A percentile compares a stretch with the other conserved stretches of the same genome.
These are phyloP conservation scores for Dilophus febrilis DNA, from an alignment of 2,888 invertebrate genomes.

Conservation along the genomic window DNA sequence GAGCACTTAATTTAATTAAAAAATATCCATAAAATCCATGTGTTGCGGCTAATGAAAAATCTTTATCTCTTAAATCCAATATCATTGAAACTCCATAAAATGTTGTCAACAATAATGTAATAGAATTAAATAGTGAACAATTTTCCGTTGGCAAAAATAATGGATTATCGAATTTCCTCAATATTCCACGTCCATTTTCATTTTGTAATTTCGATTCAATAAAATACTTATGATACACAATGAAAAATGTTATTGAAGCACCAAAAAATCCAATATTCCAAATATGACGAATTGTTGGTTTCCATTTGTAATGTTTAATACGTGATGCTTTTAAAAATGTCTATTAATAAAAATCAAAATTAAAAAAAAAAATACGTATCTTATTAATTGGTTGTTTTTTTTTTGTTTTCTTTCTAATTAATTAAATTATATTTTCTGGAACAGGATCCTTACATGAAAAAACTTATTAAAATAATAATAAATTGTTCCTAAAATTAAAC, in stretches of 20 bases:
- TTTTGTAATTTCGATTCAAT: slow-evolving; percentile 25
- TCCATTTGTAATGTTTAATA: slow-evolving; percentile 25
- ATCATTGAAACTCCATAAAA: slow-evolving; percentile 26
- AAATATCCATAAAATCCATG: slow-evolving; percentile 1
- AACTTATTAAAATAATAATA: slow-evolving; percentile 24
- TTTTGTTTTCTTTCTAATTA: too few relatives aligned
- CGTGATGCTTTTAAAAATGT: slow-evolving; percentile 25
- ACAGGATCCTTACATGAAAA: slow-evolving; percentile 19
- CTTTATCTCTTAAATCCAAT: slow-evolving; percentile 24
- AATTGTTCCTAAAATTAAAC: slow-evolving; percentile 20
- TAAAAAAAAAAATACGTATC: slow-evolving; percentile 9
- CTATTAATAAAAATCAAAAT: too few relatives aligned
- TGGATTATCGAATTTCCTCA: slow-evolving; percentile 27
- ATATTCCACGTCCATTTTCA: slow-evolving; percentile 24
- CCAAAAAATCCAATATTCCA: slow-evolving; percentile 29
- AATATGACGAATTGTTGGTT: slow-evolving; percentile 24
- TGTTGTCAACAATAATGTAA: slow-evolving; percentile 25
- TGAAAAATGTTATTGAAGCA: slow-evolving; percentile 24
- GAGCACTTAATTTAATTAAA: slow-evolving; percentile 5
- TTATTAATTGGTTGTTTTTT: too few relatives aligned
- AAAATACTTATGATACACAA: slow-evolving; percentile 28
- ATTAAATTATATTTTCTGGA: too few relatives aligned
- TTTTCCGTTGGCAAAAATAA: slow-evolving; percentile 16
- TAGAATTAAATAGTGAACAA: slow-evolving; percentile 2
- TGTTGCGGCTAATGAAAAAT: slow-evolving; percentile 22